Base-by-base conservation (phyloP, 2,888 invertebrate species). In the Netelia melanura region DNA sequence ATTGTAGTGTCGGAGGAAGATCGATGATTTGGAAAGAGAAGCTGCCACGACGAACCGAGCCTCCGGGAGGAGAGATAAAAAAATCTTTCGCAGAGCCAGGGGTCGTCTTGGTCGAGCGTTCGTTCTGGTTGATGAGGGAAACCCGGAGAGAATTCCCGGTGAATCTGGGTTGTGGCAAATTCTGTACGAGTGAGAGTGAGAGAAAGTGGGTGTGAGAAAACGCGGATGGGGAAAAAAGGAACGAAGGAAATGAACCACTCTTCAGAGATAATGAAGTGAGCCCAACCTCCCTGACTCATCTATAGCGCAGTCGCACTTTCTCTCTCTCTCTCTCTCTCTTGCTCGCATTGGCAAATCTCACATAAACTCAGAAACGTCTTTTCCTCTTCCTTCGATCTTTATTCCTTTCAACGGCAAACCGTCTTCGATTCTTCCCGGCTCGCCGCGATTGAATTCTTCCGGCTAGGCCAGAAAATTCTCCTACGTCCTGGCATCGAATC, bases 181-280 rank as follows among this genome's bases (percentile, higher is more conserved):
- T 64, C 56, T 9, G 76, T 30, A 44, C 23, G 65, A 38, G 54
- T 38, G 72, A 62, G 58, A 76, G 77, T 43, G 64, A 72, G 77
- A 67, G 54, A 78, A 62, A 71, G 64, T 30, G 58, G 77, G 48
- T 65, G 72, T 56, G 44, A 48, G 9, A 48, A 64, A n/a, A n/a
- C 3, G 8, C 21, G 23, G 56, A 74, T 30, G 23, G 52, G 44
- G 61, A 72, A 74, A 75, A 65, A 75, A 64, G 54, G 6, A 52
- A 11, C 44, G 38, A 61, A 79, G 81, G 62, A 80, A 86, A 86
- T 74, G 72, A 84, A 81, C 81, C 70, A 77, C 84, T 86, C 76
- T 77, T 74, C 64, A 48, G 65, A 61, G 72, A 84, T 86, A 85
- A 86, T 86, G 86, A 84, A 83, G 82, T 79, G 62, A 79, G 81